Evolutionary conservation across 2,888 invertebrate genomes (phyloP), one percentile per base, ranked within the genome.

Genomic region (Ormyrus pomaceus): DNA sequence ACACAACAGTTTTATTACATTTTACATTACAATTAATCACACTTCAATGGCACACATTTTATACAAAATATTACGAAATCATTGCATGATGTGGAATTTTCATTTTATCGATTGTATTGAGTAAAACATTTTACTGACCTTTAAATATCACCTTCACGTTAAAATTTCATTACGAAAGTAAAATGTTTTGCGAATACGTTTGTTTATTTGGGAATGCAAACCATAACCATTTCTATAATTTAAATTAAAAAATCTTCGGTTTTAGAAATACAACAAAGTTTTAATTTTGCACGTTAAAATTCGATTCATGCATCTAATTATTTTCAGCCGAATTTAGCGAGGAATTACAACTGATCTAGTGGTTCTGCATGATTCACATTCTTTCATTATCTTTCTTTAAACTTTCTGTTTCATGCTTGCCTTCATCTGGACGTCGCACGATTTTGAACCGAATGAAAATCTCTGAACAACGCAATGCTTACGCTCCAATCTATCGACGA

Each of bases 381-480:
- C 86, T 88, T 89, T 90, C 88, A 90, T 89, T 88, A 86, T 89
- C 85, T 88, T 86, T 91, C 86, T 91, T 88, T 88, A 81, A 89
- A 89, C 87, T 90, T 90, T 91, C 90, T 90, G 91, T 91, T 91
- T 91, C 91, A 91, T 91, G 91, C 91, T 91, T 91, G 88, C 90
- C 89, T 87, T 86, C 89, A 88, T 88, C 90, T 88, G 90, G 91
- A 90, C 87, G 88, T 88, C 89, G 89, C 87, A 90, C 89, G 88
- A 88, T 88, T 87, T 86, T 87, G 85, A 87, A 89, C 85, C 84
- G 84, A 88, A 87, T 85, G 84, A 85, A 86, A 65, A 82, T 77
- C 81, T 81, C 71, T 83, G 83, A 84, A 83, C 84, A 85, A 83
- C 82, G 81, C 83, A 82, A 83, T 82, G 84, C 85, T 86, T 84